Conservation (phyloP, 1,140 invertebrate species). For the Aphis gossypii region DNA sequence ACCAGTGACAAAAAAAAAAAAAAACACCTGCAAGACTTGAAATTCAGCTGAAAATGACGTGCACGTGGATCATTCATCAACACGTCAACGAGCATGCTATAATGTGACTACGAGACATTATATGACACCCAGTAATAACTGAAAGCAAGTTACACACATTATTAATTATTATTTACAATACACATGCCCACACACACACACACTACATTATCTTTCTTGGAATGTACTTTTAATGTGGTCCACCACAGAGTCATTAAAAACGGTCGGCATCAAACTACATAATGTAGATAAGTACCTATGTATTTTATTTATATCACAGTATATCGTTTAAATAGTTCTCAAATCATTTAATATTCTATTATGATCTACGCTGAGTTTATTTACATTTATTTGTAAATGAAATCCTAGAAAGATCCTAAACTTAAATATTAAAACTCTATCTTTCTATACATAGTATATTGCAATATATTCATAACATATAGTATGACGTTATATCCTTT, state of each 20-base stretch:
- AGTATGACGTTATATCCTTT: background rate
- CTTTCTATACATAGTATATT: background rate
- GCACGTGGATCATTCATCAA: background rate
- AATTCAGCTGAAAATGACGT: background rate
- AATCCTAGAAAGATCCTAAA: background rate
- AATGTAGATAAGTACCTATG: too few relatives aligned
- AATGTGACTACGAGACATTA: background rate
- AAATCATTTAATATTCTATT: background rate
- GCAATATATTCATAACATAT: background rate
- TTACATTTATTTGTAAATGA: background rate
- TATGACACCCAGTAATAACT: background rate
- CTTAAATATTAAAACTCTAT: background rate
- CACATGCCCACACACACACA: background rate
- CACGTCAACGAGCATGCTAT: background rate
- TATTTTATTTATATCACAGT: background rate
- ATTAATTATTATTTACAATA: background rate
- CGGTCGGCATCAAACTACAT: background rate
- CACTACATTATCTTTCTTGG: background rate
- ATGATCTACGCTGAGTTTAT: background rate
- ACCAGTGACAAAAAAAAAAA: background rate
- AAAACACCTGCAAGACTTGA: background rate
- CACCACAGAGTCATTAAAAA: background rate
- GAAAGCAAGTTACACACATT: background rate
- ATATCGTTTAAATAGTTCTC: background rate
- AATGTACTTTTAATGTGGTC: background rate